phyloP scores from a whole-genome alignment of 2,797 vertebrate species.

The Muscicapa comitata region DNA sequence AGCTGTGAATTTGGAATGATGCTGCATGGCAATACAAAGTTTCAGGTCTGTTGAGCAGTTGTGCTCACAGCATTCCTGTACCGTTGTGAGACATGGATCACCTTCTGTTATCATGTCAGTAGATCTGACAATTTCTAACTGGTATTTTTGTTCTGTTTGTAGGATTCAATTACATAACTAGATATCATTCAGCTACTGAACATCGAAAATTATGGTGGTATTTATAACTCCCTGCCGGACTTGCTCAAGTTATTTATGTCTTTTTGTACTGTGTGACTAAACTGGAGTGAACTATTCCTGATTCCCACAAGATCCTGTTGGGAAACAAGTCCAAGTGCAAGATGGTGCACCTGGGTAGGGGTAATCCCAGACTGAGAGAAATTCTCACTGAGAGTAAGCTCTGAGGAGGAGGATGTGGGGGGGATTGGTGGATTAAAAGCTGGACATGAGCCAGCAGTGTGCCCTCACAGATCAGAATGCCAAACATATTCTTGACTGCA shows the following conservation, averaged over 20 bases:
- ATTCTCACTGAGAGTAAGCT: not conserved
- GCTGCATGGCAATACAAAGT: not conserved
- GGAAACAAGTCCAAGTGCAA: not conserved
- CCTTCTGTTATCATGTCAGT: not conserved
- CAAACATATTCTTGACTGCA: not conserved
- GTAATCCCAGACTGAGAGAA: not conserved
- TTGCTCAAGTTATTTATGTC: not conserved
- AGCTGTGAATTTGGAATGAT: conserved; percentile 39
- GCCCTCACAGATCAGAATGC: not conserved
- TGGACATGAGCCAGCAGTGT: not conserved
- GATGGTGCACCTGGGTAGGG: not conserved
- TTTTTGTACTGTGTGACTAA: not conserved
- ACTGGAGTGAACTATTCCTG: not conserved
- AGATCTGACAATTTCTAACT: not conserved
- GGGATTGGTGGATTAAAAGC: not conserved
- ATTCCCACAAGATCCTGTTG: not conserved
- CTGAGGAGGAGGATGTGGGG: not conserved
- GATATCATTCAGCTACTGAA: not conserved
- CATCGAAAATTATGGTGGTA: not conserved
- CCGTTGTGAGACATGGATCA: not conserved
- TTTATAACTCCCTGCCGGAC: not conserved
- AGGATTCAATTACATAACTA: not conserved
- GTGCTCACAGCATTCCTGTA: not conserved
- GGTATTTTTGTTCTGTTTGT: not conserved
- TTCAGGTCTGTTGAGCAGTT: not conserved